Evolutionary conservation across 2,113 vertebrate genomes (phyloP).

Genomic region (Crypturellus undulatus): DNA sequence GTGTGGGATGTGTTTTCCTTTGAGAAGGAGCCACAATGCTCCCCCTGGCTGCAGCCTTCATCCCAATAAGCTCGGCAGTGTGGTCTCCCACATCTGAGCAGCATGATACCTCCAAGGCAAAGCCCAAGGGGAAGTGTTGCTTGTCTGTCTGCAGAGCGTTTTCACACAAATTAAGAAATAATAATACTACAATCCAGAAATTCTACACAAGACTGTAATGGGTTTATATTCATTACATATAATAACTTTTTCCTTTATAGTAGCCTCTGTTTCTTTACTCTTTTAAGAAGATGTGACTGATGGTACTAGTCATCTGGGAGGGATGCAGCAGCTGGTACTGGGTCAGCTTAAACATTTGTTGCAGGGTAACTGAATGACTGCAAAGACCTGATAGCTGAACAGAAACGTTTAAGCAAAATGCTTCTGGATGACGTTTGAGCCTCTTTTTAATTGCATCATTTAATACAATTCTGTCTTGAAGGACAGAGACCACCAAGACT

Average conservation of each 20-base stretch:
- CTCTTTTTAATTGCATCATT: neutral
- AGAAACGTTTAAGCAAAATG: neutral
- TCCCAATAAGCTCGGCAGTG: rapidly evolving
- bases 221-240: neutral
- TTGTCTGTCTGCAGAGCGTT: neutral
- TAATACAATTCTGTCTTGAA: neutral
- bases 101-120: neutral
- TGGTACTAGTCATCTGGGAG: neutral
- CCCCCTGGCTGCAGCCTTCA: conserved; percentile 29
- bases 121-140: neutral
- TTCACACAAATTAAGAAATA: neutral
- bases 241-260: neutral
- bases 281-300: neutral
- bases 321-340: neutral
- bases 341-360: neutral
- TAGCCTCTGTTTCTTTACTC: neutral
- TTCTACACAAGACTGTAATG: neutral
- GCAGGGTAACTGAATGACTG: neutral
- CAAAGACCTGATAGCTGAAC: neutral
- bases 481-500: neutral
- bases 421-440: neutral
- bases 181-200: neutral
- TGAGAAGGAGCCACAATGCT: neutral
- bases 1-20: neutral
- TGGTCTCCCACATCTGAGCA: neutral